Conservation (phyloP, 2,113 vertebrate species). For the Dicrurus megarhynchus region DNA sequence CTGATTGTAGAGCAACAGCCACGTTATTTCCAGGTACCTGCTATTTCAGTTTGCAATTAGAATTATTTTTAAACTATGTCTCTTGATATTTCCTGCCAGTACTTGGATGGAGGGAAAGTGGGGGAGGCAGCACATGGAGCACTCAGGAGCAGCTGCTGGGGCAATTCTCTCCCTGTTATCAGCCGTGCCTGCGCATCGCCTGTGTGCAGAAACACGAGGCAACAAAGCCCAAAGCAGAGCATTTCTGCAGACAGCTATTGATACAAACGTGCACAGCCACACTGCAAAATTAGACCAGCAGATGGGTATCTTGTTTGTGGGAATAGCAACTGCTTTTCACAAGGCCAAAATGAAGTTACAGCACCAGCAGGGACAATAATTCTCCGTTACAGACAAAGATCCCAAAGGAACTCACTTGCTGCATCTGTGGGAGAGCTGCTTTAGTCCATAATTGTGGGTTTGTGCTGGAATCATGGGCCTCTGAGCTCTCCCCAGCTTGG, state of each 20-base stretch:
- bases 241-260: constrained; percentile 15
- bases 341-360: background rate
- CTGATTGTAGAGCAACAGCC: background rate
- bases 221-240: background rate
- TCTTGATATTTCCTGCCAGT: background rate
- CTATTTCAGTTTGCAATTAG: background rate
- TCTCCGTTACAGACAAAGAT: background rate
- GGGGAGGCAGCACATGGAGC: background rate
- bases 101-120: background rate
- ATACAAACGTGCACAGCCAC: background rate
- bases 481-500: background rate
- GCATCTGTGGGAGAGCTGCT: background rate
- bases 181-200: rapidly evolving
- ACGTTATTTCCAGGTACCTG: background rate
- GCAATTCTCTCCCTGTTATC: background rate
- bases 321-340: background rate
- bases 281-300: constrained; percentile 8
- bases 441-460: background rate
- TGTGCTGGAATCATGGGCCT: background rate
- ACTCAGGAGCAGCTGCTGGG: background rate
- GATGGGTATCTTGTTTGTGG: constrained; percentile 1
- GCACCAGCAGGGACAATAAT: background rate
- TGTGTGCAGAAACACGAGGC: background rate
- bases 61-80: background rate
- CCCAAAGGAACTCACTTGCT: background rate